Percentiles rank a stretch among this genome's conserved stretches.
Conservation (phyloP, 2,113 vertebrate genomes). For the Larimichthys polyactis region DNA sequence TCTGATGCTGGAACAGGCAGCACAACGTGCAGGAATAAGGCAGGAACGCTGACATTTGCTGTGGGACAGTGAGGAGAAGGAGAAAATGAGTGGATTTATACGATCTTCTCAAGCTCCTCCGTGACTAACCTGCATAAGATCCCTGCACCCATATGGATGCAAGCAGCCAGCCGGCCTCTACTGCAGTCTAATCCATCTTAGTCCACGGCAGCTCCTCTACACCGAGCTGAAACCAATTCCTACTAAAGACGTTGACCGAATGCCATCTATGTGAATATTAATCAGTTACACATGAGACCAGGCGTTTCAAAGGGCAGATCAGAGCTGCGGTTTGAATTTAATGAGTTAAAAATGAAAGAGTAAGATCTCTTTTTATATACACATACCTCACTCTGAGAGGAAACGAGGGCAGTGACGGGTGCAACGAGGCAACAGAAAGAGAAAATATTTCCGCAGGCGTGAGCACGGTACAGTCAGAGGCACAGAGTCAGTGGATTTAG, state of each 20-base stretch:
- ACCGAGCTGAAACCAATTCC: background rate
- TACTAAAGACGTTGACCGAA: conserved; percentile 12
- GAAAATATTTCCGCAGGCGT: conserved; percentile 55
- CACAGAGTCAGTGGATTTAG: conserved; percentile 68
- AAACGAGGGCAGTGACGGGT: background rate
- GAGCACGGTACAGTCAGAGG: conserved; percentile 45
- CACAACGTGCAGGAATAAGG: conserved; percentile 20
- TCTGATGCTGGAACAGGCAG: conserved; percentile 2
- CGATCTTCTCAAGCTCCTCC: conserved; percentile 36
- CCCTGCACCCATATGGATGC: conserved; percentile 23
- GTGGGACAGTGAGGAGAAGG: conserved; percentile 40
- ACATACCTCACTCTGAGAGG: background rate
- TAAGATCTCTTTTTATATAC: background rate
- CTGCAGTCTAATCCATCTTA: conserved; percentile 53
- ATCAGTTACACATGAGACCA: background rate
- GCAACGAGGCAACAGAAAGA: conserved; percentile 33
- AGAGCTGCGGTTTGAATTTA: conserved; percentile 9
- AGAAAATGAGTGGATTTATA: conserved; percentile 61
- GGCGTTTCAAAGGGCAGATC: background rate
- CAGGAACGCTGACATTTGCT: conserved; percentile 56
- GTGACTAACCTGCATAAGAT: conserved; percentile 64
- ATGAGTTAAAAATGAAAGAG: background rate
- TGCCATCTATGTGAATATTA: conserved; percentile 24
- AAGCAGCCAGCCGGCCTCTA: conserved; percentile 7
- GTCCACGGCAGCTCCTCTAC: conserved; percentile 20